Percentiles rank a stretch among this genome's conserved stretches.
phyloP scores from a whole-genome alignment of 2,797 vertebrate genomes.

The Chloroceryle amazona region DNA sequence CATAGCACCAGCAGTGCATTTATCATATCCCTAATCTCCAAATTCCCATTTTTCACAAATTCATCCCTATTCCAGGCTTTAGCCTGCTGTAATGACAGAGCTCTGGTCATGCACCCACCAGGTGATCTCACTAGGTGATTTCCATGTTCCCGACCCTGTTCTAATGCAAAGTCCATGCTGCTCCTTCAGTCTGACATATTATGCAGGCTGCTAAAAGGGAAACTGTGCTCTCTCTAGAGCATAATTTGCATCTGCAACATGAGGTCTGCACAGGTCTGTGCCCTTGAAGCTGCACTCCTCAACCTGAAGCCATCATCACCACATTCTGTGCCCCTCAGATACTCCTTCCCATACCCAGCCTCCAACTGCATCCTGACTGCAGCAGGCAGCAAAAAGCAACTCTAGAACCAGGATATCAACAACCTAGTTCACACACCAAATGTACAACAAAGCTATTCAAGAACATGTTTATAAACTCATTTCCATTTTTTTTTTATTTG shows the following conservation, averaged over 20 bases:
- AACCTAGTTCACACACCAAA: not conserved
- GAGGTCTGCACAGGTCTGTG: not conserved
- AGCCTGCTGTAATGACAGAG: not conserved
- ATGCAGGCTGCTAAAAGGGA: not conserved
- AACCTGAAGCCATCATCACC: not conserved
- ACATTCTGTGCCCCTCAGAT: accelerated
- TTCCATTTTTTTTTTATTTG: not conserved
- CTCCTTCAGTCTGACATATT: not conserved
- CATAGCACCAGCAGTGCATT: not conserved
- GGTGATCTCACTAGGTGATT: not conserved
- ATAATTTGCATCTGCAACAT: not conserved
- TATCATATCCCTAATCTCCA: not conserved
- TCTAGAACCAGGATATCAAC: not conserved
- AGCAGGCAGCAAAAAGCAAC: not conserved
- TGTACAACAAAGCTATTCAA: not conserved
- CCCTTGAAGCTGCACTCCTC: not conserved
- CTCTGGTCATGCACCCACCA: not conserved
- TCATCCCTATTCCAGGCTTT: not conserved
- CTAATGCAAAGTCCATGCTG: not conserved
- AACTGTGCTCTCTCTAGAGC: not conserved
- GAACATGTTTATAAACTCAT: not conserved
- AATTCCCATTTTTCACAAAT: not conserved
- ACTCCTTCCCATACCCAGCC: not conserved
- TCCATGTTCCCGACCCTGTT: not conserved
- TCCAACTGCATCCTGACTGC: not conserved